A percentile compares a stretch with the other conserved stretches of the same genome.
These are phyloP conservation scores for Darevskia mixta DNA, from an alignment of 2,797 vertebrate genomes.

Conservation along the genomic window DNA sequence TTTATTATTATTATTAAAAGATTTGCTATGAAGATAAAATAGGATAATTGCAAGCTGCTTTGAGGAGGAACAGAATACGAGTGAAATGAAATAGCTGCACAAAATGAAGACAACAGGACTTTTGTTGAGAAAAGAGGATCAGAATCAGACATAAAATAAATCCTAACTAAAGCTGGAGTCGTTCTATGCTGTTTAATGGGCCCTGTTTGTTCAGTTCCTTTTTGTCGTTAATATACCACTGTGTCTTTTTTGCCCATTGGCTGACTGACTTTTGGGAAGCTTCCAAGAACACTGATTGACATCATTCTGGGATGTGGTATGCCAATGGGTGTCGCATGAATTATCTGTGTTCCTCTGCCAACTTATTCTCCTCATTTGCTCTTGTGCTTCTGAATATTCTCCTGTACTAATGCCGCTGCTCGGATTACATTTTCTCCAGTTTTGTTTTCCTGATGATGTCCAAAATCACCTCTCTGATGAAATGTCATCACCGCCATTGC, in stretches of 20 bases:
- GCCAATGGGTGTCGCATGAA: neutral
- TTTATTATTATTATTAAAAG: too few relatives aligned
- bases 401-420: neutral
- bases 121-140: neutral
- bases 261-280: slow-evolving; percentile 14
- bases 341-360: neutral
- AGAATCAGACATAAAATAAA: neutral
- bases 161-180: neutral
- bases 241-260: slow-evolving; percentile 5
- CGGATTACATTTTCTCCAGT: neutral
- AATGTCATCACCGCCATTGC: neutral
- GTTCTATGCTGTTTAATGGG: neutral
- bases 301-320: neutral
- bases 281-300: neutral
- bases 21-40: neutral
- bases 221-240: neutral
- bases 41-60: neutral
- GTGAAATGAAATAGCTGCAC: neutral
- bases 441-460: slow-evolving; percentile 27
- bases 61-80: neutral
- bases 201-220: neutral
- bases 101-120: neutral
- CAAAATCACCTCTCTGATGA: slow-evolving; percentile 13
- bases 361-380: neutral
- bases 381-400: neutral